A percentile compares a stretch with the other conserved stretches of the same genome.
phyloP scores from a whole-genome alignment of 2,797 vertebrate genomes.

The Glossophaga mutica region DNA sequence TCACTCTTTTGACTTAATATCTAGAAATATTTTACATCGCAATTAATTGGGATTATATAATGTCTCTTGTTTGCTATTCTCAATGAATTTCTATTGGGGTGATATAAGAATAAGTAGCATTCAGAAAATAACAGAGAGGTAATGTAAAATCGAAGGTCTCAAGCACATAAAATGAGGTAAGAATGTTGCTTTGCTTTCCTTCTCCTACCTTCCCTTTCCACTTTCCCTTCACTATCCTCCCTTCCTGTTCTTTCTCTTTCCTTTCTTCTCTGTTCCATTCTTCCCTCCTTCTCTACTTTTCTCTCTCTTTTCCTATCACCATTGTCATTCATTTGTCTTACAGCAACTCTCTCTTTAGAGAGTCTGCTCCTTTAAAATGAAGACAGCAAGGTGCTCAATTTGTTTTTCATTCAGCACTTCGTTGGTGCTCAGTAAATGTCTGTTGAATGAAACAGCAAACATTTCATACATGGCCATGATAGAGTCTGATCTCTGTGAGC shows the following conservation, averaged over 20 bases:
- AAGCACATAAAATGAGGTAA: neutral
- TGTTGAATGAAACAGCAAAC: neutral
- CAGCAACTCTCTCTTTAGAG: neutral
- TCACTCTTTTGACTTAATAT: neutral
- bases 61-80: neutral
- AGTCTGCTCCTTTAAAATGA: neutral
- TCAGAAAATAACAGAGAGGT: neutral
- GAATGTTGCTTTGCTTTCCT: neutral
- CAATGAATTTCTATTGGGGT: neutral
- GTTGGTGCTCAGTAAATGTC: neutral
- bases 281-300: neutral
- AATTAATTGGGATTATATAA: neutral
- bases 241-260: neutral
- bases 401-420: neutral
- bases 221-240: neutral
- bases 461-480: neutral
- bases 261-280: neutral
- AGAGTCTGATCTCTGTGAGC: neutral
- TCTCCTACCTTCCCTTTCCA: no score
- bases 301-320: neutral
- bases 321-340: neutral
- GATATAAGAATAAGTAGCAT: neutral
- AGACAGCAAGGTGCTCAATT: neutral
- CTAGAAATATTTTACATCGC: neutral
- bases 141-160: neutral